Evolutionary conservation across 2,113 vertebrate genomes (phyloP), one percentile per base, ranked within the genome.

Genomic region (Vidua macroura): DNA sequence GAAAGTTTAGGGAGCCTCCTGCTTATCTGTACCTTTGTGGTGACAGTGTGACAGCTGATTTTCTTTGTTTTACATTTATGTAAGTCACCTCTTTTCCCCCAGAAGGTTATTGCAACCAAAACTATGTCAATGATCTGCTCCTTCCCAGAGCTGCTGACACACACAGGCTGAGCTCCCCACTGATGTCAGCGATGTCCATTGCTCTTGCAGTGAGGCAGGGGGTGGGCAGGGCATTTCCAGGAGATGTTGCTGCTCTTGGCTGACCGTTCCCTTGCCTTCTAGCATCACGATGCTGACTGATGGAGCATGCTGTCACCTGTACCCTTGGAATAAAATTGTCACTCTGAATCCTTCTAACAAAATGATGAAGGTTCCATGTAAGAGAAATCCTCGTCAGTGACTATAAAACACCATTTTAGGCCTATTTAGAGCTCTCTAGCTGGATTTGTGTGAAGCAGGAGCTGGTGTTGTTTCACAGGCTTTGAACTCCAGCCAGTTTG

Each of bases 121-220:
- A 63, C 5, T 9, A 5, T 20, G 22, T 30, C 15, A 28, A 11
- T 0, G 0, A 23, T 46, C 25, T 66, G 31, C 10, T 20, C 18
- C 8, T 59, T 39, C 35, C 58, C n/a, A 13, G 2, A 82, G 53
- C 63, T 63, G 44, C 70, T 3, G 9, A 46, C 31, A 64, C 10
- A 24, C 2, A 2, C 1, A 16, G 11, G 24, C 17, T 83, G 58
- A 2, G 5, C 16, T 83, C 52, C 59, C 64, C 59, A 6, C 18
- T 7, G 19, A 8, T 25, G 39, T n/a, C 86, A 49, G 48, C 30
- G 27, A n/a, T 27, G 27, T 24, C n/a, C 35, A 15, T 3, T 10
- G 46, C 43, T 44, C 43, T 13, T 55, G 37, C 48, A 82, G 37
- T 0, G 1, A 66, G 48, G 25, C 25, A 44, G 13, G 3, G 17